phyloP scores from a whole-genome alignment of 2,888 invertebrate genomes.

The Drosophila austrosaltans region DNA sequence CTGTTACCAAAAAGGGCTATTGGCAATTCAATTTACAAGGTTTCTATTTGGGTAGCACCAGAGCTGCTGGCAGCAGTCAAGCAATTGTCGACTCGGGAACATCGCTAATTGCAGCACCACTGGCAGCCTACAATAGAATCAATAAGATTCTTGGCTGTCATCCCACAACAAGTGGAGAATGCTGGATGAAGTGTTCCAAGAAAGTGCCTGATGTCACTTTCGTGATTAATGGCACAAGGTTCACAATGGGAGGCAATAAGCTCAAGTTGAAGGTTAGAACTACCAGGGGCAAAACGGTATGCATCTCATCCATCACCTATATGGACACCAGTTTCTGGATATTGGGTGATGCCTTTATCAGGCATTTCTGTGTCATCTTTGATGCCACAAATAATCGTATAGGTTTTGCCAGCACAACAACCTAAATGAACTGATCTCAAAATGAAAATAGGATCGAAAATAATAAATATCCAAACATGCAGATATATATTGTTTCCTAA shows the following conservation, averaged over 20 bases:
- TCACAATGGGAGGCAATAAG: slow-evolving; percentile 7
- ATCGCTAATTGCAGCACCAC: slow-evolving; percentile 33
- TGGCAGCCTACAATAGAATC: not conserved
- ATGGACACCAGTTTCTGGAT: slow-evolving; percentile 30
- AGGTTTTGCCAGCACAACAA: slow-evolving; percentile 30
- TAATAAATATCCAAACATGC: not conserved
- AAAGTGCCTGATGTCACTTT: slow-evolving; percentile 10
- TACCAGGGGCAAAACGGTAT: slow-evolving; percentile 20
- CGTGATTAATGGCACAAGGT: slow-evolving; percentile 5
- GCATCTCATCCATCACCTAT: slow-evolving; percentile 23
- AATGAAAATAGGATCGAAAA: not conserved
- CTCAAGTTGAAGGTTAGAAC: slow-evolving; percentile 25
- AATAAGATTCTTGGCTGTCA: slow-evolving; percentile 31
- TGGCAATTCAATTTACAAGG: slow-evolving; percentile 38
- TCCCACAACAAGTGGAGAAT: slow-evolving; percentile 35
- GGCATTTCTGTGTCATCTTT: slow-evolving; percentile 27
- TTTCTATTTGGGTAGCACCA: slow-evolving; percentile 34
- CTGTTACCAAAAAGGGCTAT: slow-evolving; percentile 36
- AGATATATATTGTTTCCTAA: too few species aligned
- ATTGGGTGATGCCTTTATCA: slow-evolving; percentile 28
- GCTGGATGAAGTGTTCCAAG: slow-evolving; percentile 33
- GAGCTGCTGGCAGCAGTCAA: slow-evolving; percentile 6
- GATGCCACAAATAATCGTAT: slow-evolving; percentile 18
- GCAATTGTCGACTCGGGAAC: slow-evolving; percentile 43
- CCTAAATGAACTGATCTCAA: slow-evolving; percentile 20